Base-by-base conservation (phyloP, 2,113 vertebrate species). In the Peucedramus taeniatus region DNA sequence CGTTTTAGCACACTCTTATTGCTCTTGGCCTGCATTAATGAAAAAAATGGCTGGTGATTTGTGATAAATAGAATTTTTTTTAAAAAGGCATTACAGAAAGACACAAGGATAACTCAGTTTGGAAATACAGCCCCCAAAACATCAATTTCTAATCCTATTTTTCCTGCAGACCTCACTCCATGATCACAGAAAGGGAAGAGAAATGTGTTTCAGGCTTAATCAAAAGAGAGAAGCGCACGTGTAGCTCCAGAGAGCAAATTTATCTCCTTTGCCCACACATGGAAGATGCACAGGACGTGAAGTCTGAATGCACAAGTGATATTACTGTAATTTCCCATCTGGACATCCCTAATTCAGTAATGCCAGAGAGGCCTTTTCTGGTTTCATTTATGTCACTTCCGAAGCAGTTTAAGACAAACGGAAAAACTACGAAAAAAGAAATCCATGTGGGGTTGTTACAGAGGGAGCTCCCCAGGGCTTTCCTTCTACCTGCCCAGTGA, bases 351-450 rank as follows among this genome's bases (percentile, higher is more conserved):
- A 87, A 76, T 94, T 88, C 86, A 64, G 85, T 81, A 83, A 81
- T 89, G 83, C 57, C 84, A 87, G 61, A 95, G 60, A 78, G 49
- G 56, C 54, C 72, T 83, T 92, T 93, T 94, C 92, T 85, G 83
- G n/a, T 88, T 96, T 82, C 78, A 71, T 78, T 96, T 93, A 83
- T 76, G 50, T 75, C 69, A 90, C 69, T 97, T 94, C 86, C 26
- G n/a, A 94, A 90, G 83, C 70, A 64, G 37, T 90, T 95, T 89
- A 92, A 97, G 80, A 77, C 69, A 90, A 90, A 33, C 4, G 49
- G 69, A 72, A 76, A 89, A 90, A 81, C n/a, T 40, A 37, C 4
- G 14, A 13, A 16, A 60, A 45, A 50, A 91, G 50, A 49, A n/a
- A 42, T 75, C 86, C 86, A 68, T 4, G 4, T 8, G 56, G 83